Evolutionary conservation across 2,113 vertebrate species (phyloP), one percentile per base, ranked within the genome.

Genomic region (Anoura caudifer): DNA sequence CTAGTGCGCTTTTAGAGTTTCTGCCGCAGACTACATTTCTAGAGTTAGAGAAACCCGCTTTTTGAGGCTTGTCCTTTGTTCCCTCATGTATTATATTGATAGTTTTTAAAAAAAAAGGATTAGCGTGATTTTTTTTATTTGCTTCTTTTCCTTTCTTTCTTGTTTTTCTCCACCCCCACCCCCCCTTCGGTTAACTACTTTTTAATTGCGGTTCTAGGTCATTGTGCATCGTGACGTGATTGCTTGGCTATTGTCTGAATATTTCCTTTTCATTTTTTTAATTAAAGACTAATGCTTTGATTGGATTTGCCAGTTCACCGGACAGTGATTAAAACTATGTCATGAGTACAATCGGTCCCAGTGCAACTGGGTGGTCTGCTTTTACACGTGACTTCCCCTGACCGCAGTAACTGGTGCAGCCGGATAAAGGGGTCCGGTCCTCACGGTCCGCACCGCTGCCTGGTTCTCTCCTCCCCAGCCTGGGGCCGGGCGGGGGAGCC

Each of bases 361-460:
- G 99, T 99, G 99, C 99, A 98, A 99, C 99, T 99, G 99, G 99
- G 99, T 99, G 99, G 99, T 99, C 99, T 99, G 99, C 99, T 99
- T 99, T 99, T 99, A 99, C 99, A 99, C 99, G 99, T 99, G 99
- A 99, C 99, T 99, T 99, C 99, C 99, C 99, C 99, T 99, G 99
- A 99, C 99, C 99, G 99, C 99, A 99, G 99, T 99, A 99, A 99
- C 99, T 99, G 99, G 99, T 99, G 99, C 99, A 99, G 98, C 99
- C 99, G 98, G 99, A 99, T 99, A 99, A 99, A 99, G 98, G 99
- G 98, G 99, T 98, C 96, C 98, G 94, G 99, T 98, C 96, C 98
- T 93, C 98, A 98, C 98, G 98, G 99, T 98, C 95, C 97, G 98
- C 94, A 52, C 97, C 97, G 84, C 69, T 95, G 98, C 95, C 87